Percentiles rank a stretch among this genome's conserved stretches.
Conservation (phyloP, 2,797 vertebrate species). For the Triplophysa bombifrons region DNA sequence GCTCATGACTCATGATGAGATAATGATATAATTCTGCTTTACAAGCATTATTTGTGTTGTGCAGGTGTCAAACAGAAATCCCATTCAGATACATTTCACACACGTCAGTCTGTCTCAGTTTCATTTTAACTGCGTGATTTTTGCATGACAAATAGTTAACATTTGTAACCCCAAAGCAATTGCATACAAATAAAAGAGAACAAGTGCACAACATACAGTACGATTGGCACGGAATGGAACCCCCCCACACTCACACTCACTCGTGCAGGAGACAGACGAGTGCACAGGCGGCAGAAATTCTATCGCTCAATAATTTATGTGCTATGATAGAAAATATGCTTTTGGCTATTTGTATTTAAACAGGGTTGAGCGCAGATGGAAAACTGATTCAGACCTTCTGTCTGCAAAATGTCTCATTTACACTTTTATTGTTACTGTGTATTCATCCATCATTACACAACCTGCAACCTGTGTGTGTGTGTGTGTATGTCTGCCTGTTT, state of each 20-base stretch:
- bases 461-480: conserved; percentile 11
- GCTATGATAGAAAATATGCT: conserved; percentile 34
- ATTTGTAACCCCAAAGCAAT: too few species aligned
- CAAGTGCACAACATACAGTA: too few species aligned
- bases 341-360: conserved; percentile 38
- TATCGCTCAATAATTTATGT: conserved; percentile 45
- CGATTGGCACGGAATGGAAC: too few species aligned
- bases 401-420: conserved; percentile 54
- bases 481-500: not conserved
- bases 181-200: too few species aligned
- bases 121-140: too few species aligned
- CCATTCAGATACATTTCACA: too few species aligned
- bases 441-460: not conserved
- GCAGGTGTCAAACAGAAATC: not conserved
- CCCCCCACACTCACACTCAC: not conserved
- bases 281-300: not conserved
- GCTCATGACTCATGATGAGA: too few species aligned
- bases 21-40: too few species aligned
- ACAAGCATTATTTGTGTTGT: too few species aligned
- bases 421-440: conserved; percentile 53
- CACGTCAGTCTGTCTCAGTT: too few species aligned
- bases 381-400: conserved; percentile 29
- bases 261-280: not conserved
- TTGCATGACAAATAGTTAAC: too few species aligned
- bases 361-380: conserved; percentile 11